These are phyloP conservation scores for Larimichthys crocea DNA, from an alignment of 2,113 vertebrate species.

Conservation along the genomic window DNA sequence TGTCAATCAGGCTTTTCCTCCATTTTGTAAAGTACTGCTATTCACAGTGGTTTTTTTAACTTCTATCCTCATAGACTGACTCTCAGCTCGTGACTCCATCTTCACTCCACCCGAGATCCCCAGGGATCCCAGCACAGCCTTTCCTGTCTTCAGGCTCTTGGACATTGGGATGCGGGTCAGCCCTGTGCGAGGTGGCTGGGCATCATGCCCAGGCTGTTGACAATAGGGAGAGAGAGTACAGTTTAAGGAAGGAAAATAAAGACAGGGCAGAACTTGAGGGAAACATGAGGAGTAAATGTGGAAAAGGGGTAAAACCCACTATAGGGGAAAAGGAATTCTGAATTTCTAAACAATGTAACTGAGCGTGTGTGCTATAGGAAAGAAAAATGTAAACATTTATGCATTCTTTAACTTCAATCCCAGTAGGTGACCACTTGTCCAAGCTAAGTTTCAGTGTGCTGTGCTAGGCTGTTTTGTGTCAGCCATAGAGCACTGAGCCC, in stretches of 20 bases:
- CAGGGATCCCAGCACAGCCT: conserved; percentile 90
- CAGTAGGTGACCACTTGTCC: conserved; percentile 6
- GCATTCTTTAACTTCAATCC: conserved; percentile 23
- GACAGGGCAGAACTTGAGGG: conserved; percentile 15
- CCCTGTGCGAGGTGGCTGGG: conserved; percentile 88
- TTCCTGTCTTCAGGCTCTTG: conserved; percentile 98
- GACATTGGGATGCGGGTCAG: conserved; percentile 98
- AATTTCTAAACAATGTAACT: conserved; percentile 43
- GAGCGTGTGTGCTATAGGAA: conserved; percentile 29
- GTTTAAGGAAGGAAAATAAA: conserved; percentile 44
- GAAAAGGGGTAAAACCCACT: conserved; percentile 21
- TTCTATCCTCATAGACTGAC: conserved; percentile 97
- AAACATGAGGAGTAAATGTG: conserved; percentile 14
- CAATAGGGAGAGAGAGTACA: conserved; percentile 63
- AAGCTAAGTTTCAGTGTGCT: conserved; percentile 25
- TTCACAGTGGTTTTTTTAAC: conserved; percentile 92
- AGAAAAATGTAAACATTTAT: conserved; percentile 65
- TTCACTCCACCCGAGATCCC: conserved; percentile 92
- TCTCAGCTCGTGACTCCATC: conserved; percentile 92
- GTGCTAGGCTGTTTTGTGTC: conserved; percentile 65
- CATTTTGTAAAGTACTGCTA: conserved; percentile 86
- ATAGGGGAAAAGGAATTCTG: conserved; percentile 18
- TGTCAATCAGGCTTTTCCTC: conserved; percentile 90
- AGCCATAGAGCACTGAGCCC: conserved; percentile 47
- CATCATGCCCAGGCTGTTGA: conserved; percentile 90